These are phyloP conservation scores for Diarsia rubi DNA, from an alignment of 2,888 invertebrate species.

Conservation along the genomic window DNA sequence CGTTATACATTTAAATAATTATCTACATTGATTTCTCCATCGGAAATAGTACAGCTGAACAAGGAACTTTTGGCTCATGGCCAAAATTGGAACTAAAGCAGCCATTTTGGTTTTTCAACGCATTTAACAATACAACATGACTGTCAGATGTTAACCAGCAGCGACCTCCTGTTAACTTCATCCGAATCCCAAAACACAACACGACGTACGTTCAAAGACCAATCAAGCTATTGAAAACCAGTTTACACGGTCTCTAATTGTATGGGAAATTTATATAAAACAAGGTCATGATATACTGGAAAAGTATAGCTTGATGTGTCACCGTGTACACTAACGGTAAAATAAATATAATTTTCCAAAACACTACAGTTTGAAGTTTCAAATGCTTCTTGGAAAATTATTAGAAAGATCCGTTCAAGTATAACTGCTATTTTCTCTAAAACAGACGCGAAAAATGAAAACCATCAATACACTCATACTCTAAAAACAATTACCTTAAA, in stretches of 20 bases:
- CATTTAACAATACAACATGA: neutral
- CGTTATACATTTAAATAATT: neutral
- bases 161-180: neutral
- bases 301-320: too few relatives aligned
- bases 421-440: neutral
- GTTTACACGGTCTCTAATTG: too few relatives aligned
- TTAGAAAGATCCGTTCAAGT: neutral
- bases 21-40: neutral
- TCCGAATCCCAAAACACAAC: neutral
- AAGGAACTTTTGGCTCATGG: neutral
- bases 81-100: neutral
- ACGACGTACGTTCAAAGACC: too few relatives aligned
- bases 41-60: neutral
- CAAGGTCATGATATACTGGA: too few relatives aligned
- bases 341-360: neutral
- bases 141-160: neutral
- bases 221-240: too few relatives aligned
- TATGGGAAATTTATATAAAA: too few relatives aligned
- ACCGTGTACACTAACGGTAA: too few relatives aligned
- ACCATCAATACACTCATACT: neutral
- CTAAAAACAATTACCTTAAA: slow-evolving; percentile 15
- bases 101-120: neutral
- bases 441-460: neutral
- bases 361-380: neutral
- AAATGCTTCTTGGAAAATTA: neutral